These are phyloP conservation scores for Marcusenius ussheri DNA, from an alignment of 2,113 vertebrate species.

Conservation along the genomic window DNA sequence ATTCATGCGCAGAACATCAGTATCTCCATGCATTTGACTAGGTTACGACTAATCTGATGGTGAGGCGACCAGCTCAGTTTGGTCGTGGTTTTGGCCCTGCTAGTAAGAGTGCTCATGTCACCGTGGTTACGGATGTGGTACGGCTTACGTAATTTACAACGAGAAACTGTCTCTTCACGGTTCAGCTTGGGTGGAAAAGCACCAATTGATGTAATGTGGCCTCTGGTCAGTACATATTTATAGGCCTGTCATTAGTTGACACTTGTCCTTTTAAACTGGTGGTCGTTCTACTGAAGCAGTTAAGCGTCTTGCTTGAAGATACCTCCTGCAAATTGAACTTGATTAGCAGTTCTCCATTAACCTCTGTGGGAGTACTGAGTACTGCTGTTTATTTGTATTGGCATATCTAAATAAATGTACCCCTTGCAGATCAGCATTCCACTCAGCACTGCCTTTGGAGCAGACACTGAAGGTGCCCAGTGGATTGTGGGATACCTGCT, in stretches of 20 bases:
- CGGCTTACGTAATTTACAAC: background rate
- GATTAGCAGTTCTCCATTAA: background rate
- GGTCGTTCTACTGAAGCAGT: background rate
- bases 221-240: background rate
- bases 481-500: constrained; percentile 98
- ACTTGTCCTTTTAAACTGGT: background rate
- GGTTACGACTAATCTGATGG: background rate
- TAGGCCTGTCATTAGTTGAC: background rate
- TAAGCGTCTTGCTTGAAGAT: background rate
- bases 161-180: background rate
- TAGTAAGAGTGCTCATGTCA: background rate
- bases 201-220: background rate
- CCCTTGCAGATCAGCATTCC: constrained; percentile 84
- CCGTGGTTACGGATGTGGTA: background rate
- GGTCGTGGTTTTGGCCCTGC: background rate
- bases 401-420: background rate
- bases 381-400: background rate
- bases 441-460: constrained; percentile 88
- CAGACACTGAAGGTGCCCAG: constrained; percentile 92
- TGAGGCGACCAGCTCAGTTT: background rate
- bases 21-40: background rate
- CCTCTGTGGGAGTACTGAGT: background rate
- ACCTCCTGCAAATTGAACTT: background rate
- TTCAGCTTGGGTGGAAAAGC: background rate
- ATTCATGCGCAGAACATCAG: background rate